Evolutionary conservation across 2,113 vertebrate species (phyloP).

Genomic region (Parus major): DNA sequence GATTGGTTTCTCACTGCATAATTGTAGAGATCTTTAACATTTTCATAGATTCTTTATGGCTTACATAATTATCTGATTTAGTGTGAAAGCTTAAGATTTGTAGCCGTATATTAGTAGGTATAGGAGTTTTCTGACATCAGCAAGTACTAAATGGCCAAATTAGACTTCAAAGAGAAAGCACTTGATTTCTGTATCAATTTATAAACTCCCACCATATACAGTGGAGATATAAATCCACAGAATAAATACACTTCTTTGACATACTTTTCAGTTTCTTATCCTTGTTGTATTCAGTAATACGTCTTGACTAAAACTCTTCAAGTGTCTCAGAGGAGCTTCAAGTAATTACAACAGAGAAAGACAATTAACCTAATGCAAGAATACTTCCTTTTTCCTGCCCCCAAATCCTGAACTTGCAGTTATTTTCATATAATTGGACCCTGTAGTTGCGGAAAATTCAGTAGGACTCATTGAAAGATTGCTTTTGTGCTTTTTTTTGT

Average conservation of each 20-base stretch:
- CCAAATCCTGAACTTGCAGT: neutral
- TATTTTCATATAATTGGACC: neutral
- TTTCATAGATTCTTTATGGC: neutral
- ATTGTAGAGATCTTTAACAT: neutral
- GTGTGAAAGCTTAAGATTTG: neutral
- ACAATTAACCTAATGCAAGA: neutral
- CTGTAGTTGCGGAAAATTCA: neutral
- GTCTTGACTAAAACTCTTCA: neutral
- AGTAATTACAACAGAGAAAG: constrained; percentile 3
- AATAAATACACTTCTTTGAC: neutral
- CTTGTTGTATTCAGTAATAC: neutral
- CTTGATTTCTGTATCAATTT: neutral
- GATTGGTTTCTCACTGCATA: neutral
- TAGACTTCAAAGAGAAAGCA: neutral
- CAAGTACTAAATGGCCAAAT: neutral
- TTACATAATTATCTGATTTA: neutral
- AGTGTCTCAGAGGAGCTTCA: neutral
- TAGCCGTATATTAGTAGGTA: neutral
- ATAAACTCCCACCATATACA: neutral
- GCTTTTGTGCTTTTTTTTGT: neutral
- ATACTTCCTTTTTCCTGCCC: neutral
- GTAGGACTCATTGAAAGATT: neutral
- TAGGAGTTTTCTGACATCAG: neutral
- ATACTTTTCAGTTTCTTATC: neutral
- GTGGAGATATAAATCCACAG: neutral